Base-by-base conservation (phyloP, 2,888 invertebrate genomes). In the Microctonus hyperodae region DNA sequence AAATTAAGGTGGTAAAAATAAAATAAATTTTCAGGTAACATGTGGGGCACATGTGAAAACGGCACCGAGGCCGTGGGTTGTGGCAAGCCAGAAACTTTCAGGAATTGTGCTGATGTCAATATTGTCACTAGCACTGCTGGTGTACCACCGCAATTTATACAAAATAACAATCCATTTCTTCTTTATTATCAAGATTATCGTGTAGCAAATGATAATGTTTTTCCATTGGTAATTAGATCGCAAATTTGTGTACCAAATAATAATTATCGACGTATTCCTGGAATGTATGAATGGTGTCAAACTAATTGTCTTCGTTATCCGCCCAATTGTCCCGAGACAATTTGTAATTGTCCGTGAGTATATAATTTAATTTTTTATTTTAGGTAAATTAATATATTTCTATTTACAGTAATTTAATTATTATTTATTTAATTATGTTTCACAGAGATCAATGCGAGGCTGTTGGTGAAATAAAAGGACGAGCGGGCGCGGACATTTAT, bases 51-150 rank as follows among this genome's bases (percentile, higher is more conserved):
- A 22, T 95, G 95, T 78, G 84, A 88, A 0, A 94, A 95, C 81
- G 95, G 95, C 51, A 94, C 94, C 0, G 92, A 94, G 79, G 92
- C 92, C 0, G 91, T 94, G 1, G 95, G 96, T 1, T 96, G 95
- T 79, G 96, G 96, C n/a, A 88, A 90, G 71, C 93, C 95, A 9
- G 96, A 96, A 85, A 95, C 94, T 0, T 96, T 96, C 85, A 87
- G 94, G 69, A 96, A 96, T 82, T 96, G 96, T 80, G 95, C 96
- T 0, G 96, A 96, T 81, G 89, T 96, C 66, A 90, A 90, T 64
- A 92, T 96, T 72, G 86, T 92, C 7, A 92, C 93, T 33, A 94
- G 90, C 81, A 92, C 92, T 2, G 92, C 90, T 3, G 92, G 91
- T 63, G 88, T 92, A 2, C 86, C 86, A 13, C 92, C 93, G 11